Evolutionary conservation across 2,888 invertebrate species (phyloP).

Genomic region (Eupithecia abbreviata): DNA sequence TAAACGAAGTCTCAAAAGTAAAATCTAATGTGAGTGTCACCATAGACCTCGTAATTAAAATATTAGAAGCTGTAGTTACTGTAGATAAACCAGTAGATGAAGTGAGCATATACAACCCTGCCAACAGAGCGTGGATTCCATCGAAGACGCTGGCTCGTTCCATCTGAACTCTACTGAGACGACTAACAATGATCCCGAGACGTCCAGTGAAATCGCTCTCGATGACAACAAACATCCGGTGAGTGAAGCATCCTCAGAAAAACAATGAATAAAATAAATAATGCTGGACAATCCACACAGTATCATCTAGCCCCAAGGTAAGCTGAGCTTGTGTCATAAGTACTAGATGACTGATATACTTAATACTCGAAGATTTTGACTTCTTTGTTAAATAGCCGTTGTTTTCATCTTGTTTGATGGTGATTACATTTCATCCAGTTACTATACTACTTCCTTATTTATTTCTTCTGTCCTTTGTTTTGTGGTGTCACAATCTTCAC

Average conservation of each 20-base stretch:
- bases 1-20: conserved; percentile 1
- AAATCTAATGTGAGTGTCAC: neutral
- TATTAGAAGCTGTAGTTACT: neutral
- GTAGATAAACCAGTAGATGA: conserved; percentile 23
- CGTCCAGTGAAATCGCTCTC: conserved; percentile 87
- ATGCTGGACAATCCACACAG: too few relatives aligned
- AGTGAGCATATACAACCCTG: conserved; percentile 20
- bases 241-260: conserved; percentile 45
- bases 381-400: neutral
- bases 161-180: conserved; percentile 89
- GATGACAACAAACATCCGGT: conserved; percentile 89
- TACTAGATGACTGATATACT: too few relatives aligned
- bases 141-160: conserved; percentile 90
- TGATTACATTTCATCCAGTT: neutral
- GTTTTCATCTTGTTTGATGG: neutral
- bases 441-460: neutral
- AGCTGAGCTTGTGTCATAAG: too few relatives aligned
- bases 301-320: too few relatives aligned
- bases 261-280: too few relatives aligned
- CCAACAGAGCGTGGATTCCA: conserved; percentile 92
- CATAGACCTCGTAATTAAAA: neutral
- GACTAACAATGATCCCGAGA: conserved; percentile 87
- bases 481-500: neutral
- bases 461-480: neutral
- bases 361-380: neutral